Conservation (phyloP, 2,888 invertebrate species). For the Pollenia amentaria region DNA sequence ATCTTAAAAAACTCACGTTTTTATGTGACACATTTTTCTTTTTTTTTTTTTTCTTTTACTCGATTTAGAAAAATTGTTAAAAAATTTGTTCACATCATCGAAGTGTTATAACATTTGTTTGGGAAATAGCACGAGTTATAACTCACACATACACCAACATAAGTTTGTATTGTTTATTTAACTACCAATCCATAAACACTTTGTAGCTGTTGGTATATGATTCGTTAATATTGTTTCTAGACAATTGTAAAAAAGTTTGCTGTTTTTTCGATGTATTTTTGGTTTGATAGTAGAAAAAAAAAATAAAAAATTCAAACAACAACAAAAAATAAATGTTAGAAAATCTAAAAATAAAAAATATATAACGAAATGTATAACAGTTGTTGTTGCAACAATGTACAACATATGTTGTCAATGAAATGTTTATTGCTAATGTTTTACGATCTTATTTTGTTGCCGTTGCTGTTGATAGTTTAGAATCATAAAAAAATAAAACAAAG, state of each 20-base stretch:
- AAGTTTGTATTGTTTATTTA: neutral
- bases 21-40: conserved; percentile 62
- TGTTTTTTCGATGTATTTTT: conserved; percentile 36
- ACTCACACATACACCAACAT: neutral
- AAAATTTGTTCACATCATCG: conserved; percentile 53
- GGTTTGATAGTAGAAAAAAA: conserved; percentile 11
- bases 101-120: conserved; percentile 66
- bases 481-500: conserved; percentile 24
- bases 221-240: conserved; percentile 54
- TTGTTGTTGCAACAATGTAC: conserved; percentile 55
- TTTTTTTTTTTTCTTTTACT: neutral
- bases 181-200: neutral
- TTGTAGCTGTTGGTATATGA: neutral
- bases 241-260: conserved; percentile 56
- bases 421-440: conserved; percentile 70
- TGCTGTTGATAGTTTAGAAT: conserved; percentile 51
- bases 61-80: conserved; percentile 47
- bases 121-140: conserved; percentile 38
- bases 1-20: conserved; percentile 69
- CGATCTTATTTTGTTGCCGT: conserved; percentile 46
- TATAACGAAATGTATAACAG: conserved; percentile 25
- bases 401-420: conserved; percentile 72
- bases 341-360: conserved; percentile 20
- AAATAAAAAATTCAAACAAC: neutral
- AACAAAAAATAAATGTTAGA: conserved; percentile 3